These are phyloP conservation scores for Rhea pennata DNA, from an alignment of 2,113 vertebrate genomes.

Conservation along the genomic window DNA sequence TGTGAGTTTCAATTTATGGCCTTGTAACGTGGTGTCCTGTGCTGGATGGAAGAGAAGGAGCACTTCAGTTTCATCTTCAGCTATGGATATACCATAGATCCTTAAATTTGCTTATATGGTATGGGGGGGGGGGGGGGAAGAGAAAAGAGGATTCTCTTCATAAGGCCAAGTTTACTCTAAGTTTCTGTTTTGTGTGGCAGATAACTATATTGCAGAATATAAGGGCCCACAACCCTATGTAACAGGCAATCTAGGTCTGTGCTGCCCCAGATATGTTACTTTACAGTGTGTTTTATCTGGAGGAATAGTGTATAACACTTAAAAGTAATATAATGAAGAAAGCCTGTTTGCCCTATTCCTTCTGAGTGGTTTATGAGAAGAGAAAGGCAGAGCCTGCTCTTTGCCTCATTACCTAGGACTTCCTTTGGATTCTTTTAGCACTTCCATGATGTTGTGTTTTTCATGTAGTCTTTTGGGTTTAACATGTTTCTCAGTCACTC, in stretches of 20 bases:
- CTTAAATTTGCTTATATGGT: neutral
- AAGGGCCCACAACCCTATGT: neutral
- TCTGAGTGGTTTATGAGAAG: neutral
- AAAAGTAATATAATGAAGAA: neutral
- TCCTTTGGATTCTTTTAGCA: neutral
- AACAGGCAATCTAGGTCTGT: neutral
- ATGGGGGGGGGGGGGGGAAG: neutral
- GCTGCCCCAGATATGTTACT: neutral
- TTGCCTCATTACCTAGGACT: neutral
- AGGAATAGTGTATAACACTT: neutral
- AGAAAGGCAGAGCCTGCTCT: neutral
- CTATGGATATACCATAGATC: neutral
- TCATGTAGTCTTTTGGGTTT: neutral
- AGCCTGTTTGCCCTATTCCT: neutral
- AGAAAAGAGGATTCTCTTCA: neutral
- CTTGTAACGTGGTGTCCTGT: neutral
- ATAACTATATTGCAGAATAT: neutral
- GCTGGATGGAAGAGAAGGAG: neutral
- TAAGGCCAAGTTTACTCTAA: too few species aligned
- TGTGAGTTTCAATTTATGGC: neutral
- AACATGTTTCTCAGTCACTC: neutral
- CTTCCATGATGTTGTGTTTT: neutral
- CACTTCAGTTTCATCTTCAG: neutral
- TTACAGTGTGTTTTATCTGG: too few species aligned
- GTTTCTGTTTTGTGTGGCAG: neutral